Base-by-base conservation (phyloP, 2,797 vertebrate species). In the Chromobotia macracanthus region DNA sequence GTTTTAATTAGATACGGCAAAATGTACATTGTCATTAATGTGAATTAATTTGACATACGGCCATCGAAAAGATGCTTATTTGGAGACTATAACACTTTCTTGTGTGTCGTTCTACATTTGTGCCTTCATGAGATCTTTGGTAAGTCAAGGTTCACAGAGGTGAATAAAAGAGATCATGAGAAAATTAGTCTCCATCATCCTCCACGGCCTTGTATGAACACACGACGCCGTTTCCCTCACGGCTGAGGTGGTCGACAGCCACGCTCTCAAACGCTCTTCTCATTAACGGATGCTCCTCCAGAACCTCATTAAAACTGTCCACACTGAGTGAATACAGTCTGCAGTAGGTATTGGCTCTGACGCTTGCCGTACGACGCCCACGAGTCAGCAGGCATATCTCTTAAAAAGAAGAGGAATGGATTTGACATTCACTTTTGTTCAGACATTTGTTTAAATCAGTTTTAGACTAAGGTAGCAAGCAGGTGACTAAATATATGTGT, bases 241-340 rank as follows among this genome's bases (percentile, higher is more conserved):
- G 94, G 68, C 93, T 94, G 83, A 98, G 91, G 9, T 96, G 92
- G 87, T 97, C 95, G 91, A 97, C 93, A 18, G 97, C 97, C 77
- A 96, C 96, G 0, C 94, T 96, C 91, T 98, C 97, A 0, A 99
- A 99, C 10, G 96, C 97, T 51, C 94, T 88, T 58, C 97, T 93
- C 96, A 99, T 98, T 92, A 97, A 93, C 21, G 97, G 97, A 46
- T 97, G 96, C 84, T 98, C 97, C 88, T 98, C 97, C 38, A 99
- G 92, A 79, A 98, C 97, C 16, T 97, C 96, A 0, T 96, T 97
- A 91, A 99, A 99, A 71, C 95, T 95, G 72, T 97, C 95, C 90
- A 97, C 97, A 0, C 97, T 95, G 77, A 98, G 87, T 0, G 97
- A 99, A 89, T 98, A 99, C 31, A 99, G 95, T 79, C 97, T 95